phyloP scores from a whole-genome alignment of 2,888 invertebrate species.

The Sylvicola cinctus region DNA sequence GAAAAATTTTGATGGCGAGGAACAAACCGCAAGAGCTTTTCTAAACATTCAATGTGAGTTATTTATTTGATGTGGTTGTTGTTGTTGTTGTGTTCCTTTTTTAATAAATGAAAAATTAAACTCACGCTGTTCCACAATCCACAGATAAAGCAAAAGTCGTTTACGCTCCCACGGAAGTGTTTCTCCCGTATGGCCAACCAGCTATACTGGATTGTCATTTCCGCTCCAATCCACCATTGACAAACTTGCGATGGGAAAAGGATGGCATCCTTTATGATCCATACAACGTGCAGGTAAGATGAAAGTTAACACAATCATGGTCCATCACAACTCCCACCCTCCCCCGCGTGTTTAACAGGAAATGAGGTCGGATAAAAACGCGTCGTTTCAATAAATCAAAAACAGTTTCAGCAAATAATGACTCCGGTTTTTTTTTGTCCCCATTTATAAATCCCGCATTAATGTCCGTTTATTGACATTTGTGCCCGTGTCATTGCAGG shows the following conservation, averaged over 20 bases:
- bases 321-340: too few species aligned
- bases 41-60: constrained; percentile 83
- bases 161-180: constrained; percentile 66
- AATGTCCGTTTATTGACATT: background rate
- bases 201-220: constrained; percentile 80
- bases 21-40: constrained; percentile 64
- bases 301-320: too few species aligned
- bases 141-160: constrained; percentile 82
- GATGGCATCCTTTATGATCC: constrained; percentile 81
- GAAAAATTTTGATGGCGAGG: constrained; percentile 45
- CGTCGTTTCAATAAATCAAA: too few species aligned
- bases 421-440: too few species aligned
- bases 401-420: too few species aligned
- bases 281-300: constrained; percentile 51
- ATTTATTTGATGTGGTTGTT: too few species aligned
- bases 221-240: constrained; percentile 76
- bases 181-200: constrained; percentile 61
- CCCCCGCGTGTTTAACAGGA: too few species aligned
- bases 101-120: constrained; percentile 1
- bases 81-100: background rate
- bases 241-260: constrained; percentile 81
- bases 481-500: constrained; percentile 19
- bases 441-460: too few species aligned
- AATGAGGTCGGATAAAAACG: too few species aligned
- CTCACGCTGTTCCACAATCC: constrained; percentile 11